Evolutionary conservation across 2,888 invertebrate genomes (phyloP), one percentile per base, ranked within the genome.

Genomic region (Pomacea canaliculata): DNA sequence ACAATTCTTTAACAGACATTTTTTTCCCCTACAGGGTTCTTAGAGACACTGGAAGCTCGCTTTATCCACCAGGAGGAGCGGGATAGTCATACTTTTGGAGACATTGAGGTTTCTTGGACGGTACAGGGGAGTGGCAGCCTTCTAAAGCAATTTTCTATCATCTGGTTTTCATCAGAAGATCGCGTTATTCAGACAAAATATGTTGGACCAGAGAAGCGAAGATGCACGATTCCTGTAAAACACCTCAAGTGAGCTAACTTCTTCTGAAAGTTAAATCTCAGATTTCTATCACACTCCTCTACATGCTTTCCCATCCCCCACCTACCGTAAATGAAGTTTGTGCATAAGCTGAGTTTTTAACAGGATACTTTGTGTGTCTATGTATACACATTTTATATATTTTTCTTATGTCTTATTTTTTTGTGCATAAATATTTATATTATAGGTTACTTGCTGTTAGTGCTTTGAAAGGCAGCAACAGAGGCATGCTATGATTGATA

Each of bases 91-190:
- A 84, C 84, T 65, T 84, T 87, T 67, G 91, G 91, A 51, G 88
- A 88, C 72, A 81, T 90, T 51, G 82, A 84, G 60, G 82, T 89
- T 23, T 82, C 86, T 48, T 91, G 91, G 91, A 84, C 81, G 2
- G 80, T 86, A 4, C 87, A 88, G 80, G 88, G 87, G 8, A 83
- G 85, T 37, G 81, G 81, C 56, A 81, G 83, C 49, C 80, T 88
- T 66, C 77, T 87, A 56, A 86, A 86, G 78, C 90, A 91, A 84
- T 89, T 87, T 81, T 88, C 86, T 76, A 79, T 90, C 48, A 83
- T 86, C 62, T 91, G 90, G 90, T 88, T 84, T 78, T 85, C 85
- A 60, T 82, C 84, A n/a, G 88, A 86, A 66, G 89, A 90, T 69
- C 80, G 86, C 56, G 83, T 85, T 18, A 82, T 88, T 19, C 89